phyloP scores from a whole-genome alignment of 2,888 invertebrate genomes.

The Nymphalis polychloros region DNA sequence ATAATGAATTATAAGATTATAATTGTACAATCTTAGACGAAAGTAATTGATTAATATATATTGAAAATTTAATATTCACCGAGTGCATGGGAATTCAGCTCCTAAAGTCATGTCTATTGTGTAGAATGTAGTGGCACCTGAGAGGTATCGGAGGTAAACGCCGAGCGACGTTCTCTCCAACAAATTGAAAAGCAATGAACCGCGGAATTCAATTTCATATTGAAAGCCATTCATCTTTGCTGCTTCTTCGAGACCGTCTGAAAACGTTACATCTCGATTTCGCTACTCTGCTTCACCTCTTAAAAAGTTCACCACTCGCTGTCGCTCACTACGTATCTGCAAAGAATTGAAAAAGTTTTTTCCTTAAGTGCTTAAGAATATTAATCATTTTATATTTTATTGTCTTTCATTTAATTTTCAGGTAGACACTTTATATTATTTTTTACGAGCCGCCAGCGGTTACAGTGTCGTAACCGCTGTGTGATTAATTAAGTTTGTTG shows the following conservation, averaged over 20 bases:
- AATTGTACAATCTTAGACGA: too few relatives aligned
- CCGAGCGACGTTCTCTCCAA: conserved; percentile 73
- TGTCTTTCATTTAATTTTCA: conserved; percentile 38
- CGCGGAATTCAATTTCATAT: conserved; percentile 87
- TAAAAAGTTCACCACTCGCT: conserved; percentile 64
- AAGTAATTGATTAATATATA: background rate
- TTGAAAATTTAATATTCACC: conserved; percentile 6
- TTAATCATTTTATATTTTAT: conserved; percentile 40
- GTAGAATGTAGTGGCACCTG: conserved; percentile 55
- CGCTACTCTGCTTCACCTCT: conserved; percentile 66
- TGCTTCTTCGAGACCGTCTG: conserved; percentile 75
- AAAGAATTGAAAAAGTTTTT: conserved; percentile 41
- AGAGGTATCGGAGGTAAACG: conserved; percentile 68
- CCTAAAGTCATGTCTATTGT: conserved; percentile 18
- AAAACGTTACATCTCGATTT: conserved; percentile 77
- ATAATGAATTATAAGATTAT: background rate
- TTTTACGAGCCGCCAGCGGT: conserved; percentile 38
- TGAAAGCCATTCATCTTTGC: conserved; percentile 83
- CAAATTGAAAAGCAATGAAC: conserved; percentile 85
- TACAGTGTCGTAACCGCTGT: conserved; percentile 18
- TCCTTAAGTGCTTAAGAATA: conserved; percentile 32
- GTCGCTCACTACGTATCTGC: conserved; percentile 46
- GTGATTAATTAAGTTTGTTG: conserved; percentile 35
- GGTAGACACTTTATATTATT: conserved; percentile 37
- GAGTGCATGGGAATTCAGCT: conserved; percentile 2